A percentile compares a stretch with the other conserved stretches of the same genome.
phyloP scores from a whole-genome alignment of 2,113 vertebrate genomes.

The Campylomormyrus tamandua region DNA sequence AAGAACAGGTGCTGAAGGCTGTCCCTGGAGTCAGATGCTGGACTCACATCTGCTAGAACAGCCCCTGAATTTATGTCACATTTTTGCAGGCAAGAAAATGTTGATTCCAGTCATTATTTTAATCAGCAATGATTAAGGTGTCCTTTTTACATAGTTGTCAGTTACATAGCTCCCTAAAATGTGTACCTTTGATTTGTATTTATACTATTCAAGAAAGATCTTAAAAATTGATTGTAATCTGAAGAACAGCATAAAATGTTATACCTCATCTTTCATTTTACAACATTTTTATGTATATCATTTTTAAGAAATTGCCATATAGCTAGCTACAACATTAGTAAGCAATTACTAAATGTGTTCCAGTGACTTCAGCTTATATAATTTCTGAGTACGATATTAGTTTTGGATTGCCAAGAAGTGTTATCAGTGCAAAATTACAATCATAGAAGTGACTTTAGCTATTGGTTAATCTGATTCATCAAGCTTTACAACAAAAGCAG shows the following conservation, averaged over 20 bases:
- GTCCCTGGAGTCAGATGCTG: background rate
- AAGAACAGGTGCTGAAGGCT: background rate
- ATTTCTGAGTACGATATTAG: background rate
- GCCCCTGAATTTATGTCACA: background rate
- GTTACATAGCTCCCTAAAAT: background rate
- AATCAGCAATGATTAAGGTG: background rate
- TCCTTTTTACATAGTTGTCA: background rate
- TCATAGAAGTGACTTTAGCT: background rate
- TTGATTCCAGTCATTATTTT: background rate
- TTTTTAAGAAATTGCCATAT: background rate
- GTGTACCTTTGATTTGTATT: background rate
- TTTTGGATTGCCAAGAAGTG: background rate
- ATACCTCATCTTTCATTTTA: background rate
- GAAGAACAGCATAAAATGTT: background rate
- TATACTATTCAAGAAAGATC: background rate
- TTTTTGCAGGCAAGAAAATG: background rate
- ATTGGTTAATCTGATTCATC: background rate
- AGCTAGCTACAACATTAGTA: background rate
- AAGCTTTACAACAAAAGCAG: background rate
- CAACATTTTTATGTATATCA: background rate
- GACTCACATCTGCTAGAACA: background rate
- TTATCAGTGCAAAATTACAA: background rate
- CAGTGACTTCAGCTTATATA: background rate
- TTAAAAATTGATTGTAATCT: background rate
- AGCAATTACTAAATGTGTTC: background rate